Evolutionary conservation across 2,888 invertebrate genomes (phyloP), one percentile per base, ranked within the genome.

Genomic region (Leptopilina drosophilae): DNA sequence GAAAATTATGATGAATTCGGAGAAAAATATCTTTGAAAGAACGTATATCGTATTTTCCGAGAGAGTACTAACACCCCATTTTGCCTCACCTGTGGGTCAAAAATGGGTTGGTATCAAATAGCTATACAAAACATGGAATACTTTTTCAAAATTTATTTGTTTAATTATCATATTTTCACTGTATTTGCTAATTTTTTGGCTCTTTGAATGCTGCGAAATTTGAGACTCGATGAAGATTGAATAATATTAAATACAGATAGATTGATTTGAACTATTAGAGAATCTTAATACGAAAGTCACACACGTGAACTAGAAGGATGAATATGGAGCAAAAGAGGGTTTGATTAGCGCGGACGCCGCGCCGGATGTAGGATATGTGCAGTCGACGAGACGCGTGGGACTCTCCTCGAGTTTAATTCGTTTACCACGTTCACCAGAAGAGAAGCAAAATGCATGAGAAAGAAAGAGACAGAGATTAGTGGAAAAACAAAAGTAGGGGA

Each of bases 341-440:
- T 85, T 82, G 82, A 81, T 79, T 76, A 75, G 82, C 49, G 49
- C 77, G 84, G 82, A 82, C 87, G 87, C 88, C 88, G 88, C 87
- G 87, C 88, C 88, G 88, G 88, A 88, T 88, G 88, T 87, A 87
- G 87, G 84, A 88, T 87, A 88, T 82, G 80, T 80, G 80, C 82
- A 84, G 86, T 82, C 84, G 88, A 86, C 86, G 86, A 88, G 88
- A 88, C 87, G 88, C 88, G 88, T 88, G 88, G 87, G 88, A 88
- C 85, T 87, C 83, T 80, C 76, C 73, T 79, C 77, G 80, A 69
- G 79, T 76, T 78, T 80, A 78, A 80, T 82, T 83, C 80, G 81
- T 81, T 81, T 81, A 77, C 79, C 78, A 79, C 80, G 81, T 81
- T 81, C 82, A 77, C 79, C 78, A 79, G 77, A 8, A 79, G 77